These are phyloP conservation scores for Marisa cornuarietis DNA, from an alignment of 1,140 invertebrate species.

Conservation along the genomic window DNA sequence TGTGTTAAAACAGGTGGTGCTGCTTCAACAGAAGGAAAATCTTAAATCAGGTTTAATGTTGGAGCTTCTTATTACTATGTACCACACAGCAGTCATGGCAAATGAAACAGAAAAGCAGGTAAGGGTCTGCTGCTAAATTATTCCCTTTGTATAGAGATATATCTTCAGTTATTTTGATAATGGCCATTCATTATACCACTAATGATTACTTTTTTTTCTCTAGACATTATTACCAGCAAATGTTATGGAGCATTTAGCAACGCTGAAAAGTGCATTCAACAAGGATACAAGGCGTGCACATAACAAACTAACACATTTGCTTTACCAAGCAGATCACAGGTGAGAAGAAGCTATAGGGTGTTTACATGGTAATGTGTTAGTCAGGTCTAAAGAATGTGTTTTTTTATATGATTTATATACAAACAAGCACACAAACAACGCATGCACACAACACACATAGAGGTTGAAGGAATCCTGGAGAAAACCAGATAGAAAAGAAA, in stretches of 20 bases:
- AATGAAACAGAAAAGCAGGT: too few species aligned
- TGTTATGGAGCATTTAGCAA: not conserved
- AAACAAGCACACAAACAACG: too few species aligned
- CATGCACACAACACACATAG: too few species aligned
- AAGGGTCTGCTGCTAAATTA: not conserved
- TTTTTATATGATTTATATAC: too few species aligned
- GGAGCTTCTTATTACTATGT: not conserved
- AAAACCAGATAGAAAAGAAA: too few species aligned
- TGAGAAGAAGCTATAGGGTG: not conserved
- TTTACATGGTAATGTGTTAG: too few species aligned
- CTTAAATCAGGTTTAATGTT: not conserved
- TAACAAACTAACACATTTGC: conserved; percentile 1
- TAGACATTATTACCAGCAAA: conserved; percentile 1
- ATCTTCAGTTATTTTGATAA: not conserved
- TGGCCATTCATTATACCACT: not conserved
- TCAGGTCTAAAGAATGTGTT: too few species aligned
- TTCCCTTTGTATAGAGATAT: not conserved
- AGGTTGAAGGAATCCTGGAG: too few species aligned
- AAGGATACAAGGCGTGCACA: conserved; percentile 12
- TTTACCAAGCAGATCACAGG: not conserved
- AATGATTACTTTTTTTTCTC: not conserved
- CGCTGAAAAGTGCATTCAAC: conserved; percentile 10
- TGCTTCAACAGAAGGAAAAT: not conserved
- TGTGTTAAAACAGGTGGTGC: not conserved
- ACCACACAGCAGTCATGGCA: too few species aligned